Conservation (phyloP, 2,888 invertebrate genomes). For the Nudaria mundana region DNA sequence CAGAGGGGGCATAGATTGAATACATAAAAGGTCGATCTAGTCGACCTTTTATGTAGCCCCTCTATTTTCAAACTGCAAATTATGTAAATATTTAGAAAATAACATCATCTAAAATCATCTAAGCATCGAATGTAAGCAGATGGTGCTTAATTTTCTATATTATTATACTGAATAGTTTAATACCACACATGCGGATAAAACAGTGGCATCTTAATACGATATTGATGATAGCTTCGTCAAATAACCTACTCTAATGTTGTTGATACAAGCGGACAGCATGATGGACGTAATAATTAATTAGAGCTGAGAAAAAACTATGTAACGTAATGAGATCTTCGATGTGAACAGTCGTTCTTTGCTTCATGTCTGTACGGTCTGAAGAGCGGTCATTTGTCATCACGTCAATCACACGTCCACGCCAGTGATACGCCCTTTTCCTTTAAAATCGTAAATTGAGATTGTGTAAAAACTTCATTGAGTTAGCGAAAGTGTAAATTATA, state of each 20-base stretch:
- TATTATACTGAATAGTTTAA: conserved; percentile 4
- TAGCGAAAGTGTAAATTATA: conserved; percentile 6
- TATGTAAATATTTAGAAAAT: no score
- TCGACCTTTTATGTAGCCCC: no score
- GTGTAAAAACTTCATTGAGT: conserved; percentile 18
- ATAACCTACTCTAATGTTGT: conserved; percentile 35
- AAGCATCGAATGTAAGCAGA: no score
- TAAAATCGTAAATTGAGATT: conserved; percentile 47
- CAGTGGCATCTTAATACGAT: conserved; percentile 28
- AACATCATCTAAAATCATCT: no score
- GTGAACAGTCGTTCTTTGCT: conserved; percentile 19
- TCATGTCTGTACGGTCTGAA: conserved; percentile 41
- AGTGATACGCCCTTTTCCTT: conserved; percentile 62
- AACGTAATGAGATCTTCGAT: conserved; percentile 27
- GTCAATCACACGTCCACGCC: conserved; percentile 65
- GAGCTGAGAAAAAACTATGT: conserved; percentile 27
- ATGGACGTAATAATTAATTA: conserved; percentile 41
- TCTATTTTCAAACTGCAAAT: no score
- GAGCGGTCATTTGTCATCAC: conserved; percentile 65
- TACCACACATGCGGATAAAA: conserved; percentile 30
- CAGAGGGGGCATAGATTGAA: no score
- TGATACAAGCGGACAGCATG: conserved; percentile 38
- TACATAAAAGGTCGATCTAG: no score
- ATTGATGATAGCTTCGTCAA: conserved; percentile 31
- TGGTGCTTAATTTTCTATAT: no score